Evolutionary conservation across 1,140 invertebrate genomes (phyloP).

Genomic region (Rhynchophorus ferrugineus): DNA sequence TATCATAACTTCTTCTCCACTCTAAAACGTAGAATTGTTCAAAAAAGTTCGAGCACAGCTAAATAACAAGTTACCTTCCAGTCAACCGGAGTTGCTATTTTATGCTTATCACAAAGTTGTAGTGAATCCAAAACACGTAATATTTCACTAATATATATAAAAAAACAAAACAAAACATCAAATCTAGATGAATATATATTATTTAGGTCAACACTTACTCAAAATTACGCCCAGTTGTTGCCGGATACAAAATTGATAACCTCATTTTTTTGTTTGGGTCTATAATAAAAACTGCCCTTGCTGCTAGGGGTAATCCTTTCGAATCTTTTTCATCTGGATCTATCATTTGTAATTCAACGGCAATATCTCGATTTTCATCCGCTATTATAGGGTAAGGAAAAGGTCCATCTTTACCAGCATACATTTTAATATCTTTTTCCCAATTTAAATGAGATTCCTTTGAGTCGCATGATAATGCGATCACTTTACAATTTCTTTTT

Average conservation of each 20-base stretch:
- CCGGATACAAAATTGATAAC: slow-evolving; percentile 82
- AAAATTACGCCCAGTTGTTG: slow-evolving; percentile 85
- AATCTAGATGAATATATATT: not conserved
- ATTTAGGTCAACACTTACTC: slow-evolving; percentile 55
- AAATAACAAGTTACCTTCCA: slow-evolving; percentile 60
- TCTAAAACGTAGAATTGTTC: slow-evolving; percentile 40
- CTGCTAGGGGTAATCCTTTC: slow-evolving; percentile 66
- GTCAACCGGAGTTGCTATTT: slow-evolving; percentile 78
- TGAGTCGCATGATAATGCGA: slow-evolving; percentile 82
- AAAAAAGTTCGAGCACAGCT: not conserved
- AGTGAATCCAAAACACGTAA: slow-evolving; percentile 81
- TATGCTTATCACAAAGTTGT: slow-evolving; percentile 67
- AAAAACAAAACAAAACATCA: slow-evolving; percentile 2
- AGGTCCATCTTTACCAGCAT: slow-evolving; percentile 57
- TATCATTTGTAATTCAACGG: slow-evolving; percentile 77
- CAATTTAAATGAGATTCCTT: slow-evolving; percentile 71
- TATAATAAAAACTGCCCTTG: slow-evolving; percentile 80
- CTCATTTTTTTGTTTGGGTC: slow-evolving; percentile 80
- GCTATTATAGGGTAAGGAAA: slow-evolving; percentile 87
- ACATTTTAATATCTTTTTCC: slow-evolving; percentile 74
- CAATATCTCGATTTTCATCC: slow-evolving; percentile 69
- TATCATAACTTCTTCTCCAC: slow-evolving; percentile 79
- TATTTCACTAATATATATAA: slow-evolving; percentile 68
- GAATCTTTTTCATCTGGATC: slow-evolving; percentile 71
- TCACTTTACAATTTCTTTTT: slow-evolving; percentile 71